Base-by-base conservation (phyloP, 2,797 vertebrate species). In the Chloroceryle inda region DNA sequence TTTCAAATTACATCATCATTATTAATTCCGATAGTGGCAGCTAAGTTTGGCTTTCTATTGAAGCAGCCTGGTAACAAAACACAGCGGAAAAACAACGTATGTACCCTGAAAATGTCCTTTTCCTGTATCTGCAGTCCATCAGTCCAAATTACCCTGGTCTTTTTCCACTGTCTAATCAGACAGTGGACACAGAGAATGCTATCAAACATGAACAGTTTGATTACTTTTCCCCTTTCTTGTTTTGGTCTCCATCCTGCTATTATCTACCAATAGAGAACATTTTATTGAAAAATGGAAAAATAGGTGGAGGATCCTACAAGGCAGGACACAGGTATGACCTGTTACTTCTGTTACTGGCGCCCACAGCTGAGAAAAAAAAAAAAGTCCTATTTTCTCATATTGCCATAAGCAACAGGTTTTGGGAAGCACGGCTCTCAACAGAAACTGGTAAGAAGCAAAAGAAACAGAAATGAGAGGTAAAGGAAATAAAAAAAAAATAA, bases 61-160 rank as follows among this genome's bases (percentile, higher is more conserved):
- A 92, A 95, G 29, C 13, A 59, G 31, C 23, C 64, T 88, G 29
- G 49, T 87, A 74, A 85, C 47, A 74, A 94, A 76, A 59, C 42
- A 85, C 26, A 52, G 37, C 2, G 3, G 37, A 77, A 83, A 78
- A 86, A n/a, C 49, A 68, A 61, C 1, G 3, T 42, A 59, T 26
- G 6, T 73, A 63, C 47, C 62, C 94, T 87, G 74, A 93, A 93
- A 75, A 77, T 78, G 42, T 68, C 38, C 7, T 89, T 92, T 91
- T 87, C 74, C 81, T 62, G 55, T 81, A 69, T 64, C 84, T 88
- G 86, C 58, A 89, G 50, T 82, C 59, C 55, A 50, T 91, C 77
- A 81, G 23, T 24, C 13, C n/a, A 37, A 68, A 91, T 80, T 71
- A 88, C 35, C 42, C 49, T 64, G 67, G 26, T 95, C 49, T 81